A percentile compares a stretch with the other conserved stretches of the same genome.
phyloP scores from a whole-genome alignment of 2,113 vertebrate species.

The Brachyhypopomus gauderio region DNA sequence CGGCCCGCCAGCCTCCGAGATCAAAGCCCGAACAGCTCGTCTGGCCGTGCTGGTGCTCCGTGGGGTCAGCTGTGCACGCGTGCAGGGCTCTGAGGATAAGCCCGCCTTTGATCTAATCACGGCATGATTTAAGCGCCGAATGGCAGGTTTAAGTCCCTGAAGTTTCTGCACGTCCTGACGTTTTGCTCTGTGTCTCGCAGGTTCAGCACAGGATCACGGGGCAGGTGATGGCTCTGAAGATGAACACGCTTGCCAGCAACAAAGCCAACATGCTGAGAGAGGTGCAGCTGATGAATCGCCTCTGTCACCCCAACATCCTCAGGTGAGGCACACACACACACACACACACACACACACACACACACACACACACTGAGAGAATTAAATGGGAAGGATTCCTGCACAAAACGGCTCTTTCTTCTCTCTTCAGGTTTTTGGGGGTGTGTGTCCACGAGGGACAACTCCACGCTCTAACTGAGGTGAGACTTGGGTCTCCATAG shows the following conservation, averaged over 20 bases:
- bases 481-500: constrained; percentile 59
- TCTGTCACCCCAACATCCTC: constrained; percentile 81
- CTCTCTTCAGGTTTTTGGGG: constrained; percentile 83
- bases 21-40: too few relatives aligned
- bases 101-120: too few relatives aligned
- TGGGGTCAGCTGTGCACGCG: too few relatives aligned
- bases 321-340: constrained; percentile 57
- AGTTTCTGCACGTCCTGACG: too few relatives aligned
- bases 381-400: neutral
- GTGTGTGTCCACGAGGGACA: constrained; percentile 95
- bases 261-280: constrained; percentile 94
- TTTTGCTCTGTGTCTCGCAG: constrained; percentile 64
- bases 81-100: too few relatives aligned
- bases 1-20: too few relatives aligned
- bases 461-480: constrained; percentile 92
- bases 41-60: too few relatives aligned
- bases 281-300: constrained; percentile 96
- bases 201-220: constrained; percentile 91
- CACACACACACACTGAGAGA: neutral
- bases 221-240: constrained; percentile 98
- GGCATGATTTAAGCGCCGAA: too few relatives aligned
- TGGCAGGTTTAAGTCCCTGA: too few relatives aligned
- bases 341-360: neutral
- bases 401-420: constrained; percentile 4
- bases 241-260: constrained; percentile 96